Evolutionary conservation across 1,140 invertebrate genomes (phyloP), one percentile per base, ranked within the genome.

Genomic region (Drosophila serrata): DNA sequence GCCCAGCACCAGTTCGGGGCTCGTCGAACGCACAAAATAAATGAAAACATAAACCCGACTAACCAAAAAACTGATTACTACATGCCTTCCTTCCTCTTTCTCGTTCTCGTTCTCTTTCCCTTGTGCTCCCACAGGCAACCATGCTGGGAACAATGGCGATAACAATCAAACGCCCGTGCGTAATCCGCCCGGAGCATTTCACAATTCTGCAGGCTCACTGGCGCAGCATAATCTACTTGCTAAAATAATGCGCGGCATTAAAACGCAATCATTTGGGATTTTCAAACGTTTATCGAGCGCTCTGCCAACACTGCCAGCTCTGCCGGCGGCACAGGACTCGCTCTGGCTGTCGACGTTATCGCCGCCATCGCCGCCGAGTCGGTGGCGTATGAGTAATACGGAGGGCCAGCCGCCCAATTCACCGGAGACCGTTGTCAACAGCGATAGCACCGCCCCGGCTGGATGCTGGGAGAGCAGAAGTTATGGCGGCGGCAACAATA

Each of bases 261-360:
- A 92, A 92, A 92, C 91, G 91, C 91, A 92, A 92, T 92, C 91
- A 92, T 92, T 92, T 86, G 91, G 91, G 91, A 92, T 92, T 92
- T 92, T 90, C 87, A 88, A 91, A 91, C 91, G 79, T 92, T 92
- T 92, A 92, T 91, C 91, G 91, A 92, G 79, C 79, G 90, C 79
- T 73, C 72, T 79, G 86, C 86, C 81, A 40, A 84, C 79, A 75
- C 72, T 79, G 86, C 86, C 81, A 40, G 84, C 79, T 76, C 72
- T 79, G 86, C 86, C 81, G 43, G 39, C 75, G 81, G 81, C 85
- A 35, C 42, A 64, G 37, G 19, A 35, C n/a, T 43, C 37, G 39
- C 65, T 59, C 29, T 73, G 67, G 64, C 65, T 67, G 81, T 45
- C 76, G 45, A 49, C 64, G 48, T 35, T 73, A 72, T 42, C 65